Evolutionary conservation across 2,797 vertebrate genomes (phyloP).

Genomic region (Acridotheres tristis): DNA sequence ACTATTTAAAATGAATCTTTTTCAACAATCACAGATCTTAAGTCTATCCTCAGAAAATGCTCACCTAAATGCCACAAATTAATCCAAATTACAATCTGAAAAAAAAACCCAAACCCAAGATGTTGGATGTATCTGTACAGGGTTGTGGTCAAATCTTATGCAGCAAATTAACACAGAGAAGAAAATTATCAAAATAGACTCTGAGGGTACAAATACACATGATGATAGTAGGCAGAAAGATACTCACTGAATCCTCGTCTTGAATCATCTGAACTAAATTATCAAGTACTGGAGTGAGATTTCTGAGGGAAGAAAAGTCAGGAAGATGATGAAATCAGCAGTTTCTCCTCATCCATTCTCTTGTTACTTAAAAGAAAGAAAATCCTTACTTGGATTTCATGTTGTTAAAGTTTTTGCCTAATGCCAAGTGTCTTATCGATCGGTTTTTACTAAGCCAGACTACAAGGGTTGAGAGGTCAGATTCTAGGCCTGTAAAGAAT

Average conservation of each 20-base stretch:
- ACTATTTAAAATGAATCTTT: neutral
- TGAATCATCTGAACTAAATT: conserved; percentile 98
- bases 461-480: conserved; percentile 92
- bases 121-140: neutral
- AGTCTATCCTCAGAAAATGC: neutral
- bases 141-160: neutral
- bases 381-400: conserved; percentile 95
- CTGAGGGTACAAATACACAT: neutral
- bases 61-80: neutral
- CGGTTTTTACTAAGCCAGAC: conserved; percentile 97
- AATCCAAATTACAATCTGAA: neutral
- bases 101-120: neutral
- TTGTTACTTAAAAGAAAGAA: conserved; percentile 59
- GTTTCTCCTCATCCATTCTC: conserved; percentile 42
- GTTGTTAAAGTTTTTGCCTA: conserved; percentile 99
- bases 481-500: conserved; percentile 88
- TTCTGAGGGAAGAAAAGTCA: conserved; percentile 81
- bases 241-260: conserved; percentile 96
- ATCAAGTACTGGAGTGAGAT: conserved; percentile 93
- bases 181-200: neutral
- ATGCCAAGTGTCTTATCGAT: conserved; percentile 91
- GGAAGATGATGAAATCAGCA: conserved; percentile 62
- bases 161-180: neutral
- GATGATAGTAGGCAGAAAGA: conserved; percentile 1
- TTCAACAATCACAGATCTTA: neutral